Percentiles rank a stretch among this genome's conserved stretches.
Evolutionary conservation across 1,140 invertebrate species (phyloP).

Genomic region (Trissolcus basalis): DNA sequence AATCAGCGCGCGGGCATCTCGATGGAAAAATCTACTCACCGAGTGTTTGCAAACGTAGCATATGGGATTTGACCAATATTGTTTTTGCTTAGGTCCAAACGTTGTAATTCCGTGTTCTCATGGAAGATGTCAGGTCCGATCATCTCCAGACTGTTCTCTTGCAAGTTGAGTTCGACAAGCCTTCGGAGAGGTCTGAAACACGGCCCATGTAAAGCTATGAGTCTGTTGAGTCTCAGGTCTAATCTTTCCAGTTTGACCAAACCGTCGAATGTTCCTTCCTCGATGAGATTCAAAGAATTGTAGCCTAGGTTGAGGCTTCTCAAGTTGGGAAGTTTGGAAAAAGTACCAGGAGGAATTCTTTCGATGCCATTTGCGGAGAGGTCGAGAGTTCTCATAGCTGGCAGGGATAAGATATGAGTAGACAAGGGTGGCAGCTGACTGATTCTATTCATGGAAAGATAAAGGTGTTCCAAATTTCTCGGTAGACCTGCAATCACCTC

Average conservation of each 20-base stretch:
- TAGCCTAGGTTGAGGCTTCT: conserved; percentile 85
- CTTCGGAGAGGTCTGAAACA: conserved; percentile 80
- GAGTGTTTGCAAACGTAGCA: conserved; percentile 80
- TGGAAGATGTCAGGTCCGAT: conserved; percentile 82
- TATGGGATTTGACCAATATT: conserved; percentile 82
- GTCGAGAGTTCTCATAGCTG: conserved; percentile 83
- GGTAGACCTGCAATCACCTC: conserved; percentile 85
- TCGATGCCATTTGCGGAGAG: conserved; percentile 86
- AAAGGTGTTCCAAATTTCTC: conserved; percentile 85
- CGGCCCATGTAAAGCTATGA: conserved; percentile 81
- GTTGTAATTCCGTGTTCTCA: conserved; percentile 80
- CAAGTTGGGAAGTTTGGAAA: conserved; percentile 83
- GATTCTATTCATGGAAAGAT: conserved; percentile 85
- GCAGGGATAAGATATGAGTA: conserved; percentile 82
- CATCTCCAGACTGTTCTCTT: conserved; percentile 85
- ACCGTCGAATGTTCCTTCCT: conserved; percentile 83
- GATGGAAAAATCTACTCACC: conserved; percentile 61
- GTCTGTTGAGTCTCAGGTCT: conserved; percentile 86
- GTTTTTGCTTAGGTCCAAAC: conserved; percentile 86
- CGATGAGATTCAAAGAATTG: conserved; percentile 84
- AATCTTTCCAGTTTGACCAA: conserved; percentile 84
- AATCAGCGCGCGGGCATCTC: conserved; percentile 4
- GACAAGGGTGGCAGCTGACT: conserved; percentile 79
- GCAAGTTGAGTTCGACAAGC: conserved; percentile 83
- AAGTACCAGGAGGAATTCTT: conserved; percentile 80